Conservation (phyloP, 64 coral and sea anemone genomes). For the Pocillopora damicornis region DNA sequence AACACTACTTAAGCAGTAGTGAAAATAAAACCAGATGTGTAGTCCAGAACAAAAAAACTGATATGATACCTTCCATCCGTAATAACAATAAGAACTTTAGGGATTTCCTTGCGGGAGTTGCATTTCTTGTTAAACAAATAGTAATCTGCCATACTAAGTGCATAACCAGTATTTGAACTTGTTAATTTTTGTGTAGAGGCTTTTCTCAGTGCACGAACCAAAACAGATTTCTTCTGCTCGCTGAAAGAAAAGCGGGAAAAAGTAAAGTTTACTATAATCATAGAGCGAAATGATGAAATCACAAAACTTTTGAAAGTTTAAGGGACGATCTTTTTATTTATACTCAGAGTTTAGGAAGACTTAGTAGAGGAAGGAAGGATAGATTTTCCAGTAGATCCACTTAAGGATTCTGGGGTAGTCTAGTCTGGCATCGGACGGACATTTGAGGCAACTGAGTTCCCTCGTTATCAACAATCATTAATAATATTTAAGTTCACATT, state of each 20-base stretch:
- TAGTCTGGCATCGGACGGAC: too few relatives aligned
- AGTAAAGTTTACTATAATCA: neutral
- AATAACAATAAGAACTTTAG: slow-evolving; percentile 17
- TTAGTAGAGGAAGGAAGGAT: too few relatives aligned
- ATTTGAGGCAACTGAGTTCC: too few relatives aligned
- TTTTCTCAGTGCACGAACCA: slow-evolving; percentile 8
- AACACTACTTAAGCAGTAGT: too few relatives aligned
- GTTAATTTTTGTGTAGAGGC: slow-evolving; percentile 13
- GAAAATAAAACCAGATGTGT: too few relatives aligned
- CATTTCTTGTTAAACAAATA: neutral
- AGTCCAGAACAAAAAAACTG: too few relatives aligned
- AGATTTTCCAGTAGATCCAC: too few relatives aligned
- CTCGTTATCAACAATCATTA: too few relatives aligned
- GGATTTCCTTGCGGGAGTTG: neutral
- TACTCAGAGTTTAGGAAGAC: too few relatives aligned
- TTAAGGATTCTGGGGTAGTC: too few relatives aligned
- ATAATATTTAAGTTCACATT: too few relatives aligned
- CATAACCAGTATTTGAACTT: slow-evolving; percentile 16
- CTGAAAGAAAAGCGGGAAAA: neutral
- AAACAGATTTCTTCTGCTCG: neutral
- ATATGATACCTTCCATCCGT: slow-evolving; percentile 10
- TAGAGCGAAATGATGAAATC: neutral
- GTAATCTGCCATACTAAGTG: slow-evolving; percentile 2
- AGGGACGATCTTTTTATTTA: too few relatives aligned
- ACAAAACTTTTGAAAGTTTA: neutral